phyloP scores from a whole-genome alignment of 2,888 invertebrate species.

The Diarsia dahlii region DNA sequence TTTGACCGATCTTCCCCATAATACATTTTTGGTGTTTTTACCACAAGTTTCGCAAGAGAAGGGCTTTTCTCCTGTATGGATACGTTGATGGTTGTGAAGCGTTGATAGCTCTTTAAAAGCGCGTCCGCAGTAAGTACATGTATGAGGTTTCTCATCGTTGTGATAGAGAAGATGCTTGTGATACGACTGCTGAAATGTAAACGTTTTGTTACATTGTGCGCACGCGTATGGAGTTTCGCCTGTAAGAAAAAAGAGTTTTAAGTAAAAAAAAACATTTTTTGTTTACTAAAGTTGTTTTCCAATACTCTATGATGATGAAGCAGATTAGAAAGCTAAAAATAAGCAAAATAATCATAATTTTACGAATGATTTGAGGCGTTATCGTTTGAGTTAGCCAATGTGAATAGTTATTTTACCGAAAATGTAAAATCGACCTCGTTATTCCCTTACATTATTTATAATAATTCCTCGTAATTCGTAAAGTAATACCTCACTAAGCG shows the following conservation, averaged over 20 bases:
- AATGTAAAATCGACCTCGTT: slow-evolving; percentile 16
- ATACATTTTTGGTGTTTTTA: slow-evolving; percentile 78
- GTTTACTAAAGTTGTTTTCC: background rate
- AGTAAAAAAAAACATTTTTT: background rate
- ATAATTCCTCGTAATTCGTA: background rate
- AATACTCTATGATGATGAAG: background rate
- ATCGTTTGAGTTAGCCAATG: slow-evolving; percentile 57
- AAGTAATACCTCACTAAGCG: background rate
- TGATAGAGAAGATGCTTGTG: slow-evolving; percentile 97
- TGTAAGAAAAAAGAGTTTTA: slow-evolving; percentile 76
- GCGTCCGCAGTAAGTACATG: slow-evolving; percentile 94
- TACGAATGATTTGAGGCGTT: slow-evolving; percentile 26
- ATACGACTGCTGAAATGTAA: slow-evolving; percentile 97
- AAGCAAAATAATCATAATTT: slow-evolving; percentile 28
- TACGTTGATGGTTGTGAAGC: slow-evolving; percentile 96
- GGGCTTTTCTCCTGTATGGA: slow-evolving; percentile 96
- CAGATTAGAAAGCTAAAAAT: slow-evolving; percentile 19
- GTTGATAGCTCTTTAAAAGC: slow-evolving; percentile 97
- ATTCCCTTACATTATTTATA: background rate
- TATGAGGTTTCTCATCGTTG: slow-evolving; percentile 95
- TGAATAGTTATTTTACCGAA: slow-evolving; percentile 46
- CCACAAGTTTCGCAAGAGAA: slow-evolving; percentile 97
- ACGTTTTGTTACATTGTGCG: slow-evolving; percentile 95
- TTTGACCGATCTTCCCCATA: background rate
- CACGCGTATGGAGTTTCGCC: slow-evolving; percentile 97